These are phyloP conservation scores for Alloscopus bannaensis DNA, from an alignment of 2,888 invertebrate genomes.

Conservation along the genomic window DNA sequence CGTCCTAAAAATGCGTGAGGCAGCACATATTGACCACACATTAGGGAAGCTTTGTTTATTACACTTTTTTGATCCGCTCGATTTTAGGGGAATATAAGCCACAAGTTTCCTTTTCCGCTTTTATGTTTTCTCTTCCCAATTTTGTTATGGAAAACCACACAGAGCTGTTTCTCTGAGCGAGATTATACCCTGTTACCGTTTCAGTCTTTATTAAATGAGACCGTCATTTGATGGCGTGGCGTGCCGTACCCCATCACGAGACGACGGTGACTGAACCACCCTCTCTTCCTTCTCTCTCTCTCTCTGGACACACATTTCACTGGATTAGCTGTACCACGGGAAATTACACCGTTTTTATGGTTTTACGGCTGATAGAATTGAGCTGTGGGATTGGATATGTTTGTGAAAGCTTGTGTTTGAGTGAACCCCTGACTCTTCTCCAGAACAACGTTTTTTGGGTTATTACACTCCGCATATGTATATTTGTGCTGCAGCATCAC, in stretches of 20 bases:
- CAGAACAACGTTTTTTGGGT: too few relatives aligned
- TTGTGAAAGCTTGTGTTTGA: slow-evolving; percentile 12
- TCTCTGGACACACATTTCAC: slow-evolving; percentile 56
- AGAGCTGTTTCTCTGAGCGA: neutral
- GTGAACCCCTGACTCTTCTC: neutral
- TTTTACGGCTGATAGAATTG: slow-evolving; percentile 49
- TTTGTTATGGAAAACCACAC: too few relatives aligned
- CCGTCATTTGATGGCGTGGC: neutral
- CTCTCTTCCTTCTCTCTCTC: slow-evolving; percentile 3
- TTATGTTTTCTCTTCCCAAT: too few relatives aligned
- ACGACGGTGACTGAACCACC: too few relatives aligned
- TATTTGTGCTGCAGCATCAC: too few relatives aligned
- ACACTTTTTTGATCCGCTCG: too few relatives aligned
- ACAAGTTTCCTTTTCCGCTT: too few relatives aligned
- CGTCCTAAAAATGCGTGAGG: too few relatives aligned
- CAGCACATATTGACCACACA: too few relatives aligned
- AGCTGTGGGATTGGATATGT: slow-evolving; percentile 14
- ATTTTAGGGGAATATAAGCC: too few relatives aligned
- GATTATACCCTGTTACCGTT: slow-evolving; percentile 24
- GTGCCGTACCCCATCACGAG: slow-evolving; percentile 22
- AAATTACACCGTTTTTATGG: slow-evolving; percentile 57
- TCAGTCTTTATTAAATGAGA: slow-evolving; percentile 21
- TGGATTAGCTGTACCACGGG: slow-evolving; percentile 54
- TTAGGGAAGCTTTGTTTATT: too few relatives aligned
- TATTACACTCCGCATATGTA: too few relatives aligned